Evolutionary conservation across 2,113 vertebrate species (phyloP), one percentile per base, ranked within the genome.

Genomic region (Bostrychus sinensis): DNA sequence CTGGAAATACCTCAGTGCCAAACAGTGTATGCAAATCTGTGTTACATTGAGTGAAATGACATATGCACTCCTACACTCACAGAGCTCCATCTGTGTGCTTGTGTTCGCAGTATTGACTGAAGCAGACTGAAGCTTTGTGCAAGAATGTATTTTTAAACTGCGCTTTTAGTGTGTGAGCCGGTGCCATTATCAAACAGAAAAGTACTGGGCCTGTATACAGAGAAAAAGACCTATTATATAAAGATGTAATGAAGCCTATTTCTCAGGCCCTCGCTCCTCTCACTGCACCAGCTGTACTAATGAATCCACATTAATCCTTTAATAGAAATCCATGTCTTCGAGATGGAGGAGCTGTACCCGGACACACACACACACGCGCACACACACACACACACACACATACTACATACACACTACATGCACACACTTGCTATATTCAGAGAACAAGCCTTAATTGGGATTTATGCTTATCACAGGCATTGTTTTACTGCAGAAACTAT

Each of bases 281-380:
- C 39, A 9, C 58, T 61, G 57, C 69, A 63, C 34, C 66, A 57
- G 53, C 48, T 3, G 6, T 54, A 42, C 62, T 80, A 82, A 73
- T 81, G 53, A 80, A 59, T 56, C 67, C 53, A 76, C 66, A 77
- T 71, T 19, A 70, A 43, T 56, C 57, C 70, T 70, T 57, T 81
- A 78, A 80, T 72, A 77, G 72, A 67, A 80, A 74, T 83, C 64
- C 53, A 62, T 86, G 75, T 78, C 72, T 83, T 76, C 63, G 54
- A 37, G 64, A 59, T 19, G 56, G 59, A n/a, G 28, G 70, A 32
- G 63, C 56, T 63, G 20, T 50, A 41, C 67, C 54, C 38, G 56
- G 43, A 28, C 7, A 38, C 39, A 59, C 26, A 28, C 13, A 6
- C 64, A 42, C 66, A 32, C 42, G 54, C 59, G 60, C n/a, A 28